These are phyloP conservation scores for Drosophila limbata DNA, from an alignment of 2,888 invertebrate genomes.

Conservation along the genomic window DNA sequence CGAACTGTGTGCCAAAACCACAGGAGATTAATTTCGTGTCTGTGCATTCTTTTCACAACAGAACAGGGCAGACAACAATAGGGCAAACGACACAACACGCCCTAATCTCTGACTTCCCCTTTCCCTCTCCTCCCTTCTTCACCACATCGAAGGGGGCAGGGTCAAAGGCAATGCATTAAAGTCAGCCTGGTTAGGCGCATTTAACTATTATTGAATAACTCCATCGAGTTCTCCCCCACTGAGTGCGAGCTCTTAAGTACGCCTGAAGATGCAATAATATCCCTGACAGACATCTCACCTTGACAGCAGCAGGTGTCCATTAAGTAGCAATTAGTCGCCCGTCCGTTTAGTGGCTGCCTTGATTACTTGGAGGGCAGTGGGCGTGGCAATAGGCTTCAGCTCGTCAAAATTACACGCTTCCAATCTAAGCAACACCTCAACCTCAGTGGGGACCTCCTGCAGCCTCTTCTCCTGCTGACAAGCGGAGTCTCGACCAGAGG, in stretches of 20 bases:
- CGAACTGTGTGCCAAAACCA: constrained; percentile 47
- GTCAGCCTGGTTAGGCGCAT: constrained; percentile 15
- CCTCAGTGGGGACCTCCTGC: constrained; percentile 18
- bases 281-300: constrained; percentile 37
- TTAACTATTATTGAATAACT: constrained; percentile 16
- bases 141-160: constrained; percentile 8
- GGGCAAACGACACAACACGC: constrained; percentile 39
- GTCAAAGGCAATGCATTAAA: constrained; percentile 32
- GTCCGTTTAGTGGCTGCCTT: constrained; percentile 51
- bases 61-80: constrained; percentile 41
- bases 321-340: constrained; percentile 72
- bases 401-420: constrained; percentile 72
- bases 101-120: constrained; percentile 24
- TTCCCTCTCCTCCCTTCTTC: background rate
- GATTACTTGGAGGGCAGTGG: constrained; percentile 43
- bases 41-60: constrained; percentile 65
- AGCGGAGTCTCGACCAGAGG: constrained; percentile 21
- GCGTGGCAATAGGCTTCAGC: constrained; percentile 43
- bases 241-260: background rate
- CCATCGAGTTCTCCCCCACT: too few species aligned
- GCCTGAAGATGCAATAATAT: constrained; percentile 14
- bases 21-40: constrained; percentile 79
- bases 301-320: constrained; percentile 59
- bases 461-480: constrained; percentile 50
- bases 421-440: constrained; percentile 67